Conservation (phyloP, 2,797 vertebrate species). For the Eutrigla gurnardus region DNA sequence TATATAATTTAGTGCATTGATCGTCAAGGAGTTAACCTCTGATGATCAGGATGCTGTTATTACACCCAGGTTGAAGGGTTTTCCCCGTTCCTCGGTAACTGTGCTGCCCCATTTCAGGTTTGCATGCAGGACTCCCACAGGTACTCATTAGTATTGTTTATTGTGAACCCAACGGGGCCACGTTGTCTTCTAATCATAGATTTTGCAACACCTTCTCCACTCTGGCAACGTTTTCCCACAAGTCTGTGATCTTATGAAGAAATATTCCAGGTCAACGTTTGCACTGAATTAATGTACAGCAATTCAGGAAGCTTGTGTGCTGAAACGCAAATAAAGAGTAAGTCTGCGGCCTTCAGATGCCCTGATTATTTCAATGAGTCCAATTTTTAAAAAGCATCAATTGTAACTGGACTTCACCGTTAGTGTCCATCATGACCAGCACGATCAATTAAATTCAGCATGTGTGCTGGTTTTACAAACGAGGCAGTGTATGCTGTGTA, state of each 20-base stretch:
- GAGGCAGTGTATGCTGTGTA: slow-evolving; percentile 29
- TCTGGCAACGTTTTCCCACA: slow-evolving; percentile 49
- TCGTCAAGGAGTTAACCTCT: slow-evolving; percentile 36
- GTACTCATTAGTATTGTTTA: slow-evolving; percentile 80
- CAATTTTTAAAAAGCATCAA: slow-evolving; percentile 15
- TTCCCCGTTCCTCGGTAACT: slow-evolving; percentile 47
- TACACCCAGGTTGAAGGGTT: slow-evolving; percentile 31
- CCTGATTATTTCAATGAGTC: slow-evolving; percentile 4
- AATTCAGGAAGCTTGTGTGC: not conserved
- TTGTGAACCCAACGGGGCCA: slow-evolving; percentile 56
- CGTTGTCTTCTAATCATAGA: slow-evolving; percentile 71
- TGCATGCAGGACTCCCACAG: slow-evolving; percentile 69
- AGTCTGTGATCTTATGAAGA: slow-evolving; percentile 56
- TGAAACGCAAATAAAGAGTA: slow-evolving; percentile 16
- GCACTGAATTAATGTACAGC: slow-evolving; percentile 13
- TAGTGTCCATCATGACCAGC: slow-evolving; percentile 19
- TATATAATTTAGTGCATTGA: slow-evolving; percentile 39
- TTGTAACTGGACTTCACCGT: slow-evolving; percentile 16
- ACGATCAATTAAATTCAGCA: slow-evolving; percentile 27
- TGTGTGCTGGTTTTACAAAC: slow-evolving; percentile 38
- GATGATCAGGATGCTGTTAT: slow-evolving; percentile 34
- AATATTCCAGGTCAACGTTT: slow-evolving; percentile 56
- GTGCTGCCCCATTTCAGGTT: slow-evolving; percentile 67
- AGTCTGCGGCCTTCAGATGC: not conserved
- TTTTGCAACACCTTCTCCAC: slow-evolving; percentile 62